Base-by-base conservation (phyloP, 2,888 invertebrate genomes). In the Calephelis perditalis region DNA sequence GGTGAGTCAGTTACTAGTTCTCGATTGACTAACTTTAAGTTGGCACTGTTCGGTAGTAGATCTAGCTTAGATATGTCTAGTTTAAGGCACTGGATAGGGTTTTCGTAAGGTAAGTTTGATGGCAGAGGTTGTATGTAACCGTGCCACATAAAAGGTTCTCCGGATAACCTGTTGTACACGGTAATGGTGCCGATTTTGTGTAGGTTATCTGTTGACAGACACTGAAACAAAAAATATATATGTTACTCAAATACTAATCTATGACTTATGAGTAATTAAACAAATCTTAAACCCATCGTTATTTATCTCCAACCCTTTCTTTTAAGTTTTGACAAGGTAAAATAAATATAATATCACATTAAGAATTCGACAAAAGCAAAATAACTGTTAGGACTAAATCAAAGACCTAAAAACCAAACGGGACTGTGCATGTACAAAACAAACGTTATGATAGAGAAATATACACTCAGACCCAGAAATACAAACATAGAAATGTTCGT, bases 161-260 rank as follows among this genome's bases (percentile, higher is more conserved):
- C 84, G 0, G 85, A 77, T 0, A 79, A 68, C 63, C 78, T 82
- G 70, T 88, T 86, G 74, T 81, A 87, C 0, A 81, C 67, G 0
- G 84, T 86, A n/a, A 88, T 74, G 0, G 76, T 72, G 12, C 75
- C 81, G 0, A 67, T 65, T 63, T 72, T 75, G 0, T 68, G 65
- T 3, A 62, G 64, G 0, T 62, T 58, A 4, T 78, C 76, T 5
- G 74, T 60, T 40, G 79, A 72, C 44, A 85, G 60, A 0, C 71
- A 71, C 87, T 87, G 80, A 73, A 74, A 62, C 55, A 52, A 58
- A 11, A 57, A 49, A 37, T 26, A 36, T 15, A 26, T 10, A 8
- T 40, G 11, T 40, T 9, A 56, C 40, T 40, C 40, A 40, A 40
- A 40, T 40, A 40, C 40, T 8, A 40, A 40, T 4, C 8, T 40